These are phyloP conservation scores for Gouania willdenowi DNA, from an alignment of 2,797 vertebrate species.

Conservation along the genomic window DNA sequence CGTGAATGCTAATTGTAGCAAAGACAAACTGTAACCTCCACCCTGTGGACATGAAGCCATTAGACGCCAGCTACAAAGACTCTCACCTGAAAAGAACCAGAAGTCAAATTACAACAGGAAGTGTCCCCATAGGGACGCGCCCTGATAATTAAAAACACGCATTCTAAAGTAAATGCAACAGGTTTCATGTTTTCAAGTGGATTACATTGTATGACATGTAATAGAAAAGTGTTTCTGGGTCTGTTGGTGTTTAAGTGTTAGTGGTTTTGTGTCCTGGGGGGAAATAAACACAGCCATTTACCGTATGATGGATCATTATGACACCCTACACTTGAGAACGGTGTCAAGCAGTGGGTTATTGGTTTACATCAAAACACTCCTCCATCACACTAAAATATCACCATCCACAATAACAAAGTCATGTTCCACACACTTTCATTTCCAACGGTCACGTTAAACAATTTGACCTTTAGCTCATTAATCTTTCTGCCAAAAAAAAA, in stretches of 20 bases:
- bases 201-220: conserved; percentile 24
- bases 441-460: too few species aligned
- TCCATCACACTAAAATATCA: too few species aligned
- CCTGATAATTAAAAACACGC: too few species aligned
- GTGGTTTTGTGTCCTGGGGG: conserved; percentile 47
- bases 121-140: conserved; percentile 26
- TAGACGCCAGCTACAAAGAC: conserved; percentile 62
- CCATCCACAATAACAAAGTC: too few species aligned
- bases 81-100: conserved; percentile 46
- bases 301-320: conserved; percentile 21
- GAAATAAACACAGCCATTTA: conserved; percentile 18
- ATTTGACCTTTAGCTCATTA: too few species aligned
- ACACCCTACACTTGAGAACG: conserved; percentile 20
- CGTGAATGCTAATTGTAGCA: conserved; percentile 90
- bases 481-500: too few species aligned
- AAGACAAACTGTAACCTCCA: conserved; percentile 78
- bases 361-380: too few species aligned
- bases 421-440: too few species aligned
- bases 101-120: conserved; percentile 60
- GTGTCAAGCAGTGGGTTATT: too few species aligned
- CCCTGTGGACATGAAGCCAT: conserved; percentile 76
- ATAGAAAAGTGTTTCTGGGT: conserved; percentile 28
- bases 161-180: conserved; percentile 45
- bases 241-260: conserved; percentile 36
- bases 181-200: conserved; percentile 50